phyloP scores from a whole-genome alignment of 2,113 vertebrate species.

The Psephotus haematonotus region DNA sequence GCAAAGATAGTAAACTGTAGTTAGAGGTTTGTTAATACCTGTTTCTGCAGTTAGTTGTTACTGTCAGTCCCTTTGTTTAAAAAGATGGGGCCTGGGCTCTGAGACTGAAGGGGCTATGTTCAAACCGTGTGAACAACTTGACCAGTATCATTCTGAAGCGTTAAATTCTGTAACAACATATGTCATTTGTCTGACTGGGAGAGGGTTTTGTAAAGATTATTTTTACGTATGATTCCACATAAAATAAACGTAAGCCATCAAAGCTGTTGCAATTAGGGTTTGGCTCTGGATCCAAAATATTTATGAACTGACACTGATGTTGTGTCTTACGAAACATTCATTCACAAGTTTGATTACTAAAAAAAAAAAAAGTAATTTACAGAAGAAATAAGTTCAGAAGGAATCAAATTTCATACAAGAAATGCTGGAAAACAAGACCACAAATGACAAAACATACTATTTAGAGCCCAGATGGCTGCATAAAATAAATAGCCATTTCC shows the following conservation, averaged over 20 bases:
- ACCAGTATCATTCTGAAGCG: not conserved
- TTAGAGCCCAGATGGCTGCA: constrained; percentile 83
- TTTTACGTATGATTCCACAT: not conserved
- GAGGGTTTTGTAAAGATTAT: not conserved
- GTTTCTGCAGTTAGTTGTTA: not conserved
- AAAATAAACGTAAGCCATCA: not conserved
- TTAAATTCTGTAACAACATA: constrained; percentile 1
- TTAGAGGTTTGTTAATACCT: not conserved
- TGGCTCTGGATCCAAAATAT: constrained; percentile 50
- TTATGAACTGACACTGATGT: constrained; percentile 45
- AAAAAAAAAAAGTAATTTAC: constrained; percentile 1
- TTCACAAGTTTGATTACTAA: constrained; percentile 46
- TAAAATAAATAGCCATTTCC: constrained; percentile 84
- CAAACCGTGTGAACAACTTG: not conserved
- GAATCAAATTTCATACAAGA: constrained; percentile 71
- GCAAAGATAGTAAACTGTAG: not conserved
- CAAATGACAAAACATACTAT: constrained; percentile 78
- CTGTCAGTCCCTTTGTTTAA: not conserved
- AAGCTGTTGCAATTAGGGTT: constrained; percentile 39
- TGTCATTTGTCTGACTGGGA: constrained; percentile 26
- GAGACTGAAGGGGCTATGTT: not conserved
- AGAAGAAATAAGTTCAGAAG: constrained; percentile 66
- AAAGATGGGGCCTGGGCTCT: not conserved
- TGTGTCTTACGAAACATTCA: constrained; percentile 33
- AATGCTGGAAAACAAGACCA: constrained; percentile 70